Base-by-base conservation (phyloP, 2,113 vertebrate genomes). In the Oriolus oriolus region DNA sequence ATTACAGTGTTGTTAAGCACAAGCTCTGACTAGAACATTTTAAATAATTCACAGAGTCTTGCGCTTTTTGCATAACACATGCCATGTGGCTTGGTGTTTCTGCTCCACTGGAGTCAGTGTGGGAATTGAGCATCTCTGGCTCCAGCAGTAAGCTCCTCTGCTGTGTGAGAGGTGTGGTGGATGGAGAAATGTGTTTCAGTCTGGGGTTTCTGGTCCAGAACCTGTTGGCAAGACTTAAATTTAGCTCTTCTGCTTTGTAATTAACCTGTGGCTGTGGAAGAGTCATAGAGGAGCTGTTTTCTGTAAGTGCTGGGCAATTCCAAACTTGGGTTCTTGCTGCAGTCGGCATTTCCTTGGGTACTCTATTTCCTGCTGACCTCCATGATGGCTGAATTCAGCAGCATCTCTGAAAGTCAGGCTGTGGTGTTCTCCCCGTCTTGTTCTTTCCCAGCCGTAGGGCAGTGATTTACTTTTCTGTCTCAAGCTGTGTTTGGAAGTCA, bases 381-480 rank as follows among this genome's bases (percentile, higher is more conserved):
- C 68, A 27, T n/a, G 24, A 59, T 0, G 0, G 63, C 54, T 74
- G 74, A 90, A 86, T 39, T 80, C 59, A 63, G 64, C 74, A 59
- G 39, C 63, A 33, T 52, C 64, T 88, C 79, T 75, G 56, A 47
- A 96, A 86, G 90, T 45, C 71, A 84, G 68, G 31, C 68, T 84
- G 64, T 84, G 64, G 39, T 90, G 68, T 83, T 85, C 88, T 94
- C 66, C 42, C 33, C 0, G 0, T 30, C 60, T 76, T 47, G 16
- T 53, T 91, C 73, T 90, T 81, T 60, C 71, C 59, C 68, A 86
- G 89, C 52, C 10, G 1, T 47, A 77, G 68, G 63, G 52, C 65
- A 56, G 52, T 77, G 85, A 93, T 94, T 93, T 93, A 64, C 75
- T 92, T 93, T 71, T 66, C 71, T 77, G 8, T 74, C 87, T 97